phyloP scores from a whole-genome alignment of 2,113 vertebrate species.

The Dipodomys ordii region DNA sequence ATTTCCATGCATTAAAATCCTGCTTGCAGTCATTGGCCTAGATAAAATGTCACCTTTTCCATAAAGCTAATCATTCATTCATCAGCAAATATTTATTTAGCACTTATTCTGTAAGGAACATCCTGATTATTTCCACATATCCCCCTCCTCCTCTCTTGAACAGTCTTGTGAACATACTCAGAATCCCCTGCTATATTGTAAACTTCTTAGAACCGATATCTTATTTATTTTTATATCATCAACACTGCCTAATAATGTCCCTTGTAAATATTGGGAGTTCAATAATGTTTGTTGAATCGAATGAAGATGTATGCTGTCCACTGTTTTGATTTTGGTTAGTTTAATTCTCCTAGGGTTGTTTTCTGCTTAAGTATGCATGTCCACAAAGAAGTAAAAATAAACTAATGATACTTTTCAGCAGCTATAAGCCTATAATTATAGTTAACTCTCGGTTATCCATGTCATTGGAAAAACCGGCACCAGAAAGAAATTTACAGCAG shows the following conservation, averaged over 20 bases:
- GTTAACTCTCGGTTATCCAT: constrained; percentile 56
- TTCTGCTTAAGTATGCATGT: constrained; percentile 56
- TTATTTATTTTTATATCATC: constrained; percentile 43
- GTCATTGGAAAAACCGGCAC: neutral
- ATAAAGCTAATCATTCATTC: constrained; percentile 2
- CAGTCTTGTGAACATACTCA: neutral
- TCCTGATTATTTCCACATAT: neutral
- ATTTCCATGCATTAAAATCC: constrained; percentile 60
- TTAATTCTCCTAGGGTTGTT: constrained; percentile 43
- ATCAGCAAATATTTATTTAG: constrained; percentile 61
- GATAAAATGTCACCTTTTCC: constrained; percentile 61
- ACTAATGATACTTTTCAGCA: constrained; percentile 49
- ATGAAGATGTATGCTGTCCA: constrained; percentile 15
- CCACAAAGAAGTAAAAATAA: constrained; percentile 75
- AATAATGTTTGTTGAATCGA: constrained; percentile 3
- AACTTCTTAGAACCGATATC: neutral
- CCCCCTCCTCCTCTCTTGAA: neutral
- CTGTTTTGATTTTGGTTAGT: constrained; percentile 21
- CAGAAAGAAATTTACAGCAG: neutral
- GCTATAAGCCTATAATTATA: constrained; percentile 58
- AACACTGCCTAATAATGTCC: neutral
- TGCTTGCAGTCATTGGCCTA: neutral
- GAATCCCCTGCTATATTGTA: neutral
- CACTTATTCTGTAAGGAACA: constrained; percentile 27
- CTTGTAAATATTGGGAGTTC: neutral